Evolutionary conservation across 2,797 vertebrate genomes (phyloP).

Genomic region (Heliangelus exortis): DNA sequence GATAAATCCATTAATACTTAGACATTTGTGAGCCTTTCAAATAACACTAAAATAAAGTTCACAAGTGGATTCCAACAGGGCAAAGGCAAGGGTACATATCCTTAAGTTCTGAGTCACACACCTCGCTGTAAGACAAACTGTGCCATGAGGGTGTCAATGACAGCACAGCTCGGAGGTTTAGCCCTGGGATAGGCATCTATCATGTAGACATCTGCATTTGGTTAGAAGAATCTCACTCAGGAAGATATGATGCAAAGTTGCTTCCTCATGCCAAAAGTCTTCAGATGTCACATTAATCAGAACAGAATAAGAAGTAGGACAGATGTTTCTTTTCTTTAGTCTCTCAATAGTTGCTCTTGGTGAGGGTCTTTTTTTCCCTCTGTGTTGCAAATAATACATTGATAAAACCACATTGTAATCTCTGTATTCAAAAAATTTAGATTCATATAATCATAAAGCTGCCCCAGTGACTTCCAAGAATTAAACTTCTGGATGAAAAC

Average conservation of each 20-base stretch:
- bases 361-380: not conserved
- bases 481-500: not conserved
- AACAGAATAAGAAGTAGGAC: not conserved
- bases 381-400: not conserved
- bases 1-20: not conserved
- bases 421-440: not conserved
- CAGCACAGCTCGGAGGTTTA: not conserved
- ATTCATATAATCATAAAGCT: not conserved
- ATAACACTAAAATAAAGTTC: not conserved
- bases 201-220: not conserved
- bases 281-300: not conserved
- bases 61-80: not conserved
- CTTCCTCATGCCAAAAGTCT: not conserved
- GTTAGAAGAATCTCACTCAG: not conserved
- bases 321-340: not conserved
- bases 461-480: not conserved
- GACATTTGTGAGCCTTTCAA: not conserved
- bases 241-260: not conserved
- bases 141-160: rapidly evolving
- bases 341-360: not conserved
- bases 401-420: not conserved
- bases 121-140: not conserved
- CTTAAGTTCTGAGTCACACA: not conserved
- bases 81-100: not conserved
- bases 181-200: not conserved